Conservation (phyloP, 2,797 vertebrate genomes). For the Pampus argenteus region DNA sequence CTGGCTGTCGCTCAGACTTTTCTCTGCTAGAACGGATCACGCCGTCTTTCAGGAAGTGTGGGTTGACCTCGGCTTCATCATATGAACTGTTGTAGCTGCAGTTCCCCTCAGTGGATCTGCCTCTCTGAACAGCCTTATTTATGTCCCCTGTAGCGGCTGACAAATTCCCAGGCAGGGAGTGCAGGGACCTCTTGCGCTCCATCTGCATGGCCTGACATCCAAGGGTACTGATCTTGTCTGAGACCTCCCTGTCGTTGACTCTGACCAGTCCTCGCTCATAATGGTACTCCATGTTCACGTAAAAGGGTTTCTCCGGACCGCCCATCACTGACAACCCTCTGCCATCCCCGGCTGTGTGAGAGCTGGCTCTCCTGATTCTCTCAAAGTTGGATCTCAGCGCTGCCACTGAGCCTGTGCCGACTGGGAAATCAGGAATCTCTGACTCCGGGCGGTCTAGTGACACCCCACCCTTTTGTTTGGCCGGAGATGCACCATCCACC, state of each 20-base stretch:
- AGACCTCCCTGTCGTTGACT: conserved; percentile 93
- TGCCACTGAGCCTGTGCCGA: conserved; percentile 89
- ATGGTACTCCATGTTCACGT: conserved; percentile 95
- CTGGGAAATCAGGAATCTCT: conserved; percentile 78
- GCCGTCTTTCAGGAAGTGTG: conserved; percentile 83
- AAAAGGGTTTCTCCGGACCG: conserved; percentile 86
- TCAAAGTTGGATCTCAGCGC: conserved; percentile 95
- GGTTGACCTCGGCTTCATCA: conserved; percentile 87
- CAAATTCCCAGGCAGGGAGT: conserved; percentile 84
- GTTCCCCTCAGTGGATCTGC: conserved; percentile 86
- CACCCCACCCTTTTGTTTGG: conserved; percentile 79
- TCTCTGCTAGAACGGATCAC: conserved; percentile 74
- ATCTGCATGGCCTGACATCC: conserved; percentile 96
- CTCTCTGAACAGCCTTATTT: conserved; percentile 82
- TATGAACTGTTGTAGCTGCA: conserved; percentile 88
- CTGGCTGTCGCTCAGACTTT: conserved; percentile 81
- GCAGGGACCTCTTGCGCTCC: conserved; percentile 90
- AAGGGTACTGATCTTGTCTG: conserved; percentile 91
- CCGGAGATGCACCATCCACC: conserved; percentile 82
- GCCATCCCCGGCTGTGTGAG: conserved; percentile 84
- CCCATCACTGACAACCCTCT: conserved; percentile 62
- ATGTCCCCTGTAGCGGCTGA: conserved; percentile 79
- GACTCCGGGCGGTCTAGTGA: conserved; percentile 80
- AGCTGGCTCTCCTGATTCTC: conserved; percentile 88
- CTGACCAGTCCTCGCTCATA: conserved; percentile 92